Percentiles rank a stretch among this genome's conserved stretches.
These are phyloP conservation scores for Bombyx huttoni DNA, from an alignment of 2,888 invertebrate species.

Conservation along the genomic window DNA sequence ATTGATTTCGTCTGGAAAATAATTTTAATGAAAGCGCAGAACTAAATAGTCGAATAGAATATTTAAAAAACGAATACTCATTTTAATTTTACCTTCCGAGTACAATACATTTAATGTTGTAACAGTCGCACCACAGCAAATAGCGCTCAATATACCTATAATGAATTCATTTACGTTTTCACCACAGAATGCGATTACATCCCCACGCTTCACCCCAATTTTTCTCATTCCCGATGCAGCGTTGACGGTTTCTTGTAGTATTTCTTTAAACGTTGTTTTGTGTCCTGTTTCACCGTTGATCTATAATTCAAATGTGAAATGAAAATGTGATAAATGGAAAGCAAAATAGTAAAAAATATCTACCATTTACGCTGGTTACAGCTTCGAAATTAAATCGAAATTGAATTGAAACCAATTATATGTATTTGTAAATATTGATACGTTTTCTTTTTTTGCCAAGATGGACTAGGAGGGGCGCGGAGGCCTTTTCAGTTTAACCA, in stretches of 20 bases:
- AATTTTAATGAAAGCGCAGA: too few relatives aligned
- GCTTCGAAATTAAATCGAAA: too few relatives aligned
- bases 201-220: constrained; percentile 12
- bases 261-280: constrained; percentile 6
- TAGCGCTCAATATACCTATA: constrained; percentile 7
- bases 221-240: constrained; percentile 10
- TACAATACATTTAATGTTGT: constrained; percentile 3
- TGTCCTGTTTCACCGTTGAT: constrained; percentile 5
- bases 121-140: constrained; percentile 9
- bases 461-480: too few relatives aligned
- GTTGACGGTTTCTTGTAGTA: constrained; percentile 11
- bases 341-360: too few relatives aligned
- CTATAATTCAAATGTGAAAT: too few relatives aligned
- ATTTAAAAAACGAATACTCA: not conserved
- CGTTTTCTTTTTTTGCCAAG: too few relatives aligned
- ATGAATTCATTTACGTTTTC: constrained; percentile 13
- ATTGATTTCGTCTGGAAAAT: constrained; percentile 15
- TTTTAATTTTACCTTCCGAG: not conserved
- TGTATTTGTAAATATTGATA: too few relatives aligned
- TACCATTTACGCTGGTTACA: too few relatives aligned
- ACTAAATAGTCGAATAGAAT: too few relatives aligned
- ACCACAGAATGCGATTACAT: constrained; percentile 10
- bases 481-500: too few relatives aligned
- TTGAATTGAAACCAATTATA: too few relatives aligned
- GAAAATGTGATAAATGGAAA: too few relatives aligned